Base-by-base conservation (phyloP, 2,797 vertebrate species). In the Megalops cyprinoides region DNA sequence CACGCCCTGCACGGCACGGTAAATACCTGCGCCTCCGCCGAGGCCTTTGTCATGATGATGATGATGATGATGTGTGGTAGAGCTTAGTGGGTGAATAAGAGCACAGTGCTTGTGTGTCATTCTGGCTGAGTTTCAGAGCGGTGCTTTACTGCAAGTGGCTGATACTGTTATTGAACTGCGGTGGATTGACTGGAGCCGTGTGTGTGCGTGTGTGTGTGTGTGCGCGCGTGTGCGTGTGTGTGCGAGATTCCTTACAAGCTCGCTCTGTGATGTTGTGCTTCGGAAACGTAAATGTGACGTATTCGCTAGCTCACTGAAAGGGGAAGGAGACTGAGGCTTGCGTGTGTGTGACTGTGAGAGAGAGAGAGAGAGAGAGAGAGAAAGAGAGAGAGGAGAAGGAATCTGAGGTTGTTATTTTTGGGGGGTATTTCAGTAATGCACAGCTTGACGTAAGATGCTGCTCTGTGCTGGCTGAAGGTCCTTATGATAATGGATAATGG, bases 1-100 rank as follows among this genome's bases (percentile, higher is more conserved):
- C 83, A 80, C 87, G 85, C 86, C 85, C 87, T 89, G 81, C 88
- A 85, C 90, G 89, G 87, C 83, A 93, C 92, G 93, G 93, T 94
- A 93, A 93, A 90, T 89, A 91, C 79, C 74, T 82, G 44, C 79
- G 80, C 74, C 79, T 76, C 62, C 51, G n/a, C 65, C 7, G 34
- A 25, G 39, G 37, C 44, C 39, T 5, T n/a, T 4, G 18, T 15
- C 1, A 7, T 5, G 7, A 9, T 20, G 67, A 18, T 18, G 34
- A 18, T 44, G 67, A 31, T 34, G 60, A 2, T 6, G 23, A 14
- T 7, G 67, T 25, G 12, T 9, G 1, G n/a, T n/a, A 31, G 49
- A 48, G 60, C 12, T 14, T 23, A 5, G 62, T 1, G 48, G 2
- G 48, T 4, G 28, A 39, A 9, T 7, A 10, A 53, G 20, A 4